Conservation (phyloP, 1,140 invertebrate species). For the Hylaeus anthracinus region DNA sequence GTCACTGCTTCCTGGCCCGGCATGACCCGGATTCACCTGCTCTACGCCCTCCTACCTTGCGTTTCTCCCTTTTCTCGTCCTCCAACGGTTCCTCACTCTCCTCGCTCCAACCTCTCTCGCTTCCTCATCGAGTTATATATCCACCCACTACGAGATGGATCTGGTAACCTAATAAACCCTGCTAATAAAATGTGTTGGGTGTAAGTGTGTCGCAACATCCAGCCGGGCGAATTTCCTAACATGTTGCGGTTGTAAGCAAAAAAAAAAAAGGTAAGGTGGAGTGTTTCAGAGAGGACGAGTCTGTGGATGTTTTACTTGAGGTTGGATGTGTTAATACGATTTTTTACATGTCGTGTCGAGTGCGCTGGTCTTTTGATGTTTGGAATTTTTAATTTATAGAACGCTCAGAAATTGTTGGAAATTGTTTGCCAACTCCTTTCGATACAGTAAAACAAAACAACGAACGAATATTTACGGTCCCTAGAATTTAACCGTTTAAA, state of each 20-base stretch:
- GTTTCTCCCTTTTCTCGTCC: constrained; percentile 44
- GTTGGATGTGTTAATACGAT: no score
- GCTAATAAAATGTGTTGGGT: constrained; percentile 31
- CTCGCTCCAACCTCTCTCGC: not conserved
- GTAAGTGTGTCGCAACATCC: not conserved
- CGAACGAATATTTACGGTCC: no score
- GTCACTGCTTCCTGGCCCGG: constrained; percentile 52
- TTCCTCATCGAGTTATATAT: constrained; percentile 25
- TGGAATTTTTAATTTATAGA: no score
- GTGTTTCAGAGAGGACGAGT: not conserved
- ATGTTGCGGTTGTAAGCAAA: not conserved
- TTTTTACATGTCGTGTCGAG: no score
- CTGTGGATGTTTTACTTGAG: no score
- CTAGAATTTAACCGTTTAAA: no score
- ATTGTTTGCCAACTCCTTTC: no score
- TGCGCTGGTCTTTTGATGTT: no score
- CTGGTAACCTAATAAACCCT: constrained; percentile 35
- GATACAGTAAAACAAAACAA: no score
- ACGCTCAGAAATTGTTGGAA: no score
- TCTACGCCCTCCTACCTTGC: constrained; percentile 19
- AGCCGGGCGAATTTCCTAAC: not conserved
- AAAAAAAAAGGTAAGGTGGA: not conserved
- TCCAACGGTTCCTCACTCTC: constrained; percentile 5
- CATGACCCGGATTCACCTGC: constrained; percentile 49
- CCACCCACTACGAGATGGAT: constrained; percentile 36